phyloP scores from a whole-genome alignment of 2,888 invertebrate genomes.

The Epiblema foenella region DNA sequence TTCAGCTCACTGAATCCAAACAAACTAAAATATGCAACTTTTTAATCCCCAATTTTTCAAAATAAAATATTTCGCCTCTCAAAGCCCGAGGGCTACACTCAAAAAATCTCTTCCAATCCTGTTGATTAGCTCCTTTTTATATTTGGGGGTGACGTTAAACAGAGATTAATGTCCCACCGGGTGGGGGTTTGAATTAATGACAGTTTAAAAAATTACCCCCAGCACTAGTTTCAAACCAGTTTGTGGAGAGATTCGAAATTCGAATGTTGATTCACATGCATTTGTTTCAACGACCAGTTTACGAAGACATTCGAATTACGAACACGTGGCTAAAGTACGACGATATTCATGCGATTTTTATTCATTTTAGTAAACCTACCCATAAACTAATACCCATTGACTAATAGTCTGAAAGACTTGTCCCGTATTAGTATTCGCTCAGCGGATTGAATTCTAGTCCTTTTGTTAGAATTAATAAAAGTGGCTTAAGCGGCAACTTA shows the following conservation, averaged over 20 bases:
- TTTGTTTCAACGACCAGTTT: slow-evolving; percentile 12
- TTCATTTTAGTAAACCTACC: too few relatives aligned
- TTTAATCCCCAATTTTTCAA: slow-evolving; percentile 29
- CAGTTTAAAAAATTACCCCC: slow-evolving; percentile 74
- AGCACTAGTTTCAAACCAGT: slow-evolving; percentile 57
- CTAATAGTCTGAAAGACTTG: background rate
- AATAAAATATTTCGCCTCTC: slow-evolving; percentile 36
- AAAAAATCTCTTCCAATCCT: slow-evolving; percentile 74
- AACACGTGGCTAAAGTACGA: background rate
- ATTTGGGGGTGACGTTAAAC: slow-evolving; percentile 80
- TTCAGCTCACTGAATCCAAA: background rate
- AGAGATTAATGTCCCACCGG: slow-evolving; percentile 75
- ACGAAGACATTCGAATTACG: slow-evolving; percentile 12
- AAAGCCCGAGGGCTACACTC: slow-evolving; percentile 55
- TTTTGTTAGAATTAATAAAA: background rate
- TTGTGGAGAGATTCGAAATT: slow-evolving; percentile 49
- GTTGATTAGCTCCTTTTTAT: slow-evolving; percentile 81
- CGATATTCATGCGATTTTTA: too few relatives aligned
- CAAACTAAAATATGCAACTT: slow-evolving; percentile 38
- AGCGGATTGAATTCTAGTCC: background rate
- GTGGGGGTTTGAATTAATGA: slow-evolving; percentile 73
- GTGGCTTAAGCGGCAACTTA: background rate
- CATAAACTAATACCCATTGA: too few relatives aligned
- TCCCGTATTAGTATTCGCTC: background rate
- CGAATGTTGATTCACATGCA: background rate